phyloP scores from a whole-genome alignment of 2,888 invertebrate genomes.

The Coelopa pilipes region DNA sequence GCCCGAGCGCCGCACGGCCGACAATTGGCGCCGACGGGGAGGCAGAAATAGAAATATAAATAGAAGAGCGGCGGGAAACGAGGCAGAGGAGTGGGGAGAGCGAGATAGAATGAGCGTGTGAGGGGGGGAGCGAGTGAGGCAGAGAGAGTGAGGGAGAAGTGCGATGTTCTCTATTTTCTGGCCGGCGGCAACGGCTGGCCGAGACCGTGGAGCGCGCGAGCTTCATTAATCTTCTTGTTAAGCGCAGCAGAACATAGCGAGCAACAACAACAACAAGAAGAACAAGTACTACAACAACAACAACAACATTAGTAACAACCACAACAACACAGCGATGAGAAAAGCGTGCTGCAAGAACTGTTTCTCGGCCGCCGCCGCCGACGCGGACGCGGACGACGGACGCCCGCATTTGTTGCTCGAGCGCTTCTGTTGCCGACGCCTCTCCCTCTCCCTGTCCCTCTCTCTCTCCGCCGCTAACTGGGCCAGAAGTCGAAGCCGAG shows the following conservation, averaged over 20 bases:
- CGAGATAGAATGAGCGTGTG: too few relatives aligned
- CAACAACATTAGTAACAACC: neutral
- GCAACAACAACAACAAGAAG: neutral
- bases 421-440: neutral
- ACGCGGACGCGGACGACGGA: neutral
- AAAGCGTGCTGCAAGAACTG: slow-evolving; percentile 14
- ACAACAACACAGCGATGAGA: slow-evolving; percentile 13
- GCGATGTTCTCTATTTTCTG: too few relatives aligned
- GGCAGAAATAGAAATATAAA: too few relatives aligned
- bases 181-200: too few relatives aligned
- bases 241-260: slow-evolving; percentile 10
- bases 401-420: neutral
- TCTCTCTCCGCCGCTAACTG: neutral
- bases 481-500: neutral
- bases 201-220: slow-evolving; percentile 11
- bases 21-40: neutral
- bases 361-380: slow-evolving; percentile 10
- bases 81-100: too few relatives aligned
- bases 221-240: slow-evolving; percentile 32
- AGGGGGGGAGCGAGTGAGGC: too few relatives aligned
- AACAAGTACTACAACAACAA: neutral
- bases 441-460: neutral
- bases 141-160: too few relatives aligned
- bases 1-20: neutral
- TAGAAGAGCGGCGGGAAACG: too few relatives aligned